phyloP scores from a whole-genome alignment of 2,888 invertebrate genomes.

The Melangyna quadrimaculata region DNA sequence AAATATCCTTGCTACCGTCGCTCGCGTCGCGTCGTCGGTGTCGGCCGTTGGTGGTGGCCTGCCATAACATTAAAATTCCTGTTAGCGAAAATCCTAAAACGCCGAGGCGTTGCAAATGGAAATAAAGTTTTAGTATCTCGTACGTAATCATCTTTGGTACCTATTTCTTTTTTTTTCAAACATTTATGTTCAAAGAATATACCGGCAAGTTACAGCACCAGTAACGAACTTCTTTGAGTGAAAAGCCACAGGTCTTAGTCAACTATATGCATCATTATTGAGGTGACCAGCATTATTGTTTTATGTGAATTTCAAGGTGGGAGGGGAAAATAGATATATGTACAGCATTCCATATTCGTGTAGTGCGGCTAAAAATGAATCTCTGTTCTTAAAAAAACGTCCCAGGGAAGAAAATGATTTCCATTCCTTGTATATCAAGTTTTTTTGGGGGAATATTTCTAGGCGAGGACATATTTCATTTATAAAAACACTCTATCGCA shows the following conservation, averaged over 20 bases:
- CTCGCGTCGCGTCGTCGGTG: not conserved
- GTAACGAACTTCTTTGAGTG: conserved; percentile 14
- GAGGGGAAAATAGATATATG: no score
- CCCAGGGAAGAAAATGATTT: no score
- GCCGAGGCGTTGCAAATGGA: conserved; percentile 15
- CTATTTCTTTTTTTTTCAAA: not conserved
- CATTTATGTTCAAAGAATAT: conserved; percentile 15
- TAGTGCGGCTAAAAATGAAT: no score
- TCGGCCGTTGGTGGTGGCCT: conserved; percentile 1
- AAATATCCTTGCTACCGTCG: conserved; percentile 12
- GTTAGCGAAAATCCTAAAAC: conserved; percentile 14
- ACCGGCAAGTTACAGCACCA: conserved; percentile 13
- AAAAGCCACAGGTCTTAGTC: conserved; percentile 25
- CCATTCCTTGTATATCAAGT: no score
- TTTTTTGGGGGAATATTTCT: no score
- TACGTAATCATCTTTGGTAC: conserved; percentile 15
- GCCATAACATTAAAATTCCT: conserved; percentile 34
- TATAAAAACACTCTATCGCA: no score
- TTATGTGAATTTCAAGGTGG: not conserved
- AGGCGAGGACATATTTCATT: no score
- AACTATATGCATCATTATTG: not conserved
- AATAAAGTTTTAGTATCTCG: conserved; percentile 15
- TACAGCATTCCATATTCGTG: no score
- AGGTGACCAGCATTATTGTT: not conserved
- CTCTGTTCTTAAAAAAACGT: no score